Base-by-base conservation (phyloP, 2,888 invertebrate genomes). In the Minunthozetes semirufus region DNA sequence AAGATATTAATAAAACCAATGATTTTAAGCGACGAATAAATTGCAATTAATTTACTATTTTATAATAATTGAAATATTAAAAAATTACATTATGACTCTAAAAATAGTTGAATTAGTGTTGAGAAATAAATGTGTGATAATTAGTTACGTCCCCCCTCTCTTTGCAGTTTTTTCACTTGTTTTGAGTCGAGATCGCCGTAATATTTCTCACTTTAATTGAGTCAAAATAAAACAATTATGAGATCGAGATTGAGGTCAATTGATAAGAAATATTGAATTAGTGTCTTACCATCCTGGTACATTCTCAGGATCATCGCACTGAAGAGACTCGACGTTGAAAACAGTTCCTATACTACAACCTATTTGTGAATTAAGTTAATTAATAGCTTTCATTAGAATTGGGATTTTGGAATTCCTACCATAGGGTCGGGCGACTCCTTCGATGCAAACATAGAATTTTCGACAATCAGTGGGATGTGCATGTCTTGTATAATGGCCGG, bases 181-280 rank as follows among this genome's bases (percentile, higher is more conserved):
- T 94, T 94, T 87, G 94, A 87, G 86, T 94, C 94, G 89, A 93
- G 86, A 85, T 93, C 93, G 80, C 94, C 94, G 83, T 94, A 94
- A 89, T 94, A 94, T 89, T 94, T 93, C 88, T 94, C 93, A 88
- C 94, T 93, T 22, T 22, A 56, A 91, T 13, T 42, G 74, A 73
- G 68, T 48, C n/a, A 59, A 70, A 61, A 74, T 22, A 70, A 38
- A 59, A 75, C 48, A 72, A 66, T 17, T n/a, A 46, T 33, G 17
- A 68, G 13, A 56, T 13, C 56, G 19, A 68, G 13, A 56, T 13
- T 25, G 19, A 19, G 22, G 56, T 50, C 50, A 75, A 63, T 29
- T 48, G 42, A 59, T 77, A 77, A 42, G 53, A 63, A 61, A n/a
- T 25, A 6, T 15, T 61, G 33, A 68, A 38, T 9, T 1, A 11